Evolutionary conservation across 2,888 invertebrate species (phyloP).

Genomic region (Ferrisia virgata): DNA sequence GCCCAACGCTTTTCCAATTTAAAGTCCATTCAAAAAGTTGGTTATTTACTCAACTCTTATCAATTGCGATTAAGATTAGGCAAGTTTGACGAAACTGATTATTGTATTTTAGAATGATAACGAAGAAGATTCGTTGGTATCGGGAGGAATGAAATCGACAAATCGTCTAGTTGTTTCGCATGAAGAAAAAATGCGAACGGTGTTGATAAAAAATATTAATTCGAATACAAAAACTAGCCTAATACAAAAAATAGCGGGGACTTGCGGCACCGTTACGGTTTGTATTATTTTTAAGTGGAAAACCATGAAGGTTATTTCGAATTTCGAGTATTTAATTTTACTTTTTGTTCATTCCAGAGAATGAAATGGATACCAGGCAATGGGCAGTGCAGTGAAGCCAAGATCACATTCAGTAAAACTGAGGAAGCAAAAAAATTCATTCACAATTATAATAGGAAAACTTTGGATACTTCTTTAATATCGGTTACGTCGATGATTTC

Average conservation of each 20-base stretch:
- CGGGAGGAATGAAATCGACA: background rate
- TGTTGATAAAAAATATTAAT: background rate
- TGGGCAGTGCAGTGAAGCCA: background rate
- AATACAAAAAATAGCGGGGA: background rate
- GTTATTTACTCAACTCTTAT: background rate
- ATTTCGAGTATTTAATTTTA: background rate
- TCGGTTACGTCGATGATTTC: background rate
- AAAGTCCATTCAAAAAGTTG: background rate
- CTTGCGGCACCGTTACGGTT: background rate
- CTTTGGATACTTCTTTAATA: background rate
- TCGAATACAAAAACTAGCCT: background rate
- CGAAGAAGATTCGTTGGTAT: background rate
- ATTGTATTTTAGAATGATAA: background rate
- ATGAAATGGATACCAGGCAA: background rate
- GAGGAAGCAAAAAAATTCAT: background rate
- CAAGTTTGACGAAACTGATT: background rate
- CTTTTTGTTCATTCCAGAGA: background rate
- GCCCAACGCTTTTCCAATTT: conserved; percentile 37
- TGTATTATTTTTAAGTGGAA: background rate
- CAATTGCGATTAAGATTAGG: background rate
- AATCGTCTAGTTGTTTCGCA: background rate
- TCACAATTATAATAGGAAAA: background rate
- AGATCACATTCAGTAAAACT: background rate
- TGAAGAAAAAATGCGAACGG: background rate
- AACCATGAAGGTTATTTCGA: background rate